These are phyloP conservation scores for Microchirus variegatus DNA, from an alignment of 2,797 vertebrate genomes.

Conservation along the genomic window DNA sequence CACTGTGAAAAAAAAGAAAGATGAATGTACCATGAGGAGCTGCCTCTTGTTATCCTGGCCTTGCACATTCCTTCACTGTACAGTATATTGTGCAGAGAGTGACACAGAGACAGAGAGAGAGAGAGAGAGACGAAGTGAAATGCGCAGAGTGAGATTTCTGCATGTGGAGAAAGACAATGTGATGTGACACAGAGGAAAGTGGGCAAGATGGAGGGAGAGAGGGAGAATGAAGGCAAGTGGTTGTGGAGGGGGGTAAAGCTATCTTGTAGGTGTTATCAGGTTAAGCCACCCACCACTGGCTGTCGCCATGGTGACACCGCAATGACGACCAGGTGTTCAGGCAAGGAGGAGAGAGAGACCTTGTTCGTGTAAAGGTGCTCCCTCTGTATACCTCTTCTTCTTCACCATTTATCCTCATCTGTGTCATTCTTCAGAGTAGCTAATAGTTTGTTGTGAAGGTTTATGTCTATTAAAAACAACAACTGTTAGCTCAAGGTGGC, in stretches of 20 bases:
- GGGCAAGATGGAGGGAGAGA: conserved; percentile 12
- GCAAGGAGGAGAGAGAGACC: conserved; percentile 28
- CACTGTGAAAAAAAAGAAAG: too few species aligned
- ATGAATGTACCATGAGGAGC: conserved; percentile 30
- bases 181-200: conserved; percentile 44
- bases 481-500: not conserved
- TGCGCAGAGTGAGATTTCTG: conserved; percentile 21
- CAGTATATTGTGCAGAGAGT: conserved; percentile 1
- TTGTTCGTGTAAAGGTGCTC: conserved; percentile 25
- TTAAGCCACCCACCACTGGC: conserved; percentile 65
- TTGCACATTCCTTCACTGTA: conserved; percentile 53
- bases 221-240: not conserved
- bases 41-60: conserved; percentile 45
- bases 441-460: not conserved
- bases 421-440: conserved; percentile 4
- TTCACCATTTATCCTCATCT: conserved; percentile 9
- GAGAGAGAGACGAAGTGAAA: conserved; percentile 16
- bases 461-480: too few species aligned
- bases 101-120: conserved; percentile 30
- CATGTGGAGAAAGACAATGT: conserved; percentile 33
- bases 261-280: conserved; percentile 70
- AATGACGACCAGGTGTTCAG: conserved; percentile 71
- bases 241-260: conserved; percentile 6
- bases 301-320: conserved; percentile 74
- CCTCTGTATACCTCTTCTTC: conserved; percentile 20